Evolutionary conservation across 2,888 invertebrate species (phyloP), one percentile per base, ranked within the genome.

Genomic region (Nemapogon koenigi): DNA sequence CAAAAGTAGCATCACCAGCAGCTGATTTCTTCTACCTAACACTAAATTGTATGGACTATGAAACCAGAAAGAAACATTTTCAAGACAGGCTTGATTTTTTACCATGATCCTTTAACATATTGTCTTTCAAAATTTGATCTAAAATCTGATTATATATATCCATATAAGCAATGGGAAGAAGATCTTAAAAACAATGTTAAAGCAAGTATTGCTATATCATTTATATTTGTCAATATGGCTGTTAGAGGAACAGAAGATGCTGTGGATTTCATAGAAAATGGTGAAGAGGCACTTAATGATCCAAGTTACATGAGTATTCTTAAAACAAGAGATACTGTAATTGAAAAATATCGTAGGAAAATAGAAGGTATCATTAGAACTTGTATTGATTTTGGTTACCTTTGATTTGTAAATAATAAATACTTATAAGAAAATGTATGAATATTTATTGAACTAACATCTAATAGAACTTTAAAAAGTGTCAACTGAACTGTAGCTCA

Each of bases 81-180:
- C 10, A 19, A 19, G 13, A 33, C 11, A 19, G 33, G 33, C 19
- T 33, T 6, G 37, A 40, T n/a, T 37, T 33, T n/a, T 16, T 40
- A 40, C 32, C 18, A 32, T 16, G 28, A 28, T 7, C 13, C 8
- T 2, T 32, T 37, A 1, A 18, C 26, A 18, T n/a, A 37, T 4
- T 26, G 22, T 16, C 27, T 40, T 8, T 10, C 3, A 25, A 22
- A 32, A 2, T 37, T 32, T 17, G 7, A 26, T 4, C 22, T 40
- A 27, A 32, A 27, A 17, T 4, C 22, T 1, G 13, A 16, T 11
- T 10, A 15, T 3, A 32, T 37, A 8, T 40, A 32, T 27, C 37
- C 40, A 3, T 32, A 28, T 16, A 17, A 18, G 14, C 15, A 27
- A 16, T 32, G 32, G 15, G 27, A 40, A 3, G 13, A 16, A 8